Base-by-base conservation (phyloP, 2,113 vertebrate species). In the Choloepus hoffmanni region DNA sequence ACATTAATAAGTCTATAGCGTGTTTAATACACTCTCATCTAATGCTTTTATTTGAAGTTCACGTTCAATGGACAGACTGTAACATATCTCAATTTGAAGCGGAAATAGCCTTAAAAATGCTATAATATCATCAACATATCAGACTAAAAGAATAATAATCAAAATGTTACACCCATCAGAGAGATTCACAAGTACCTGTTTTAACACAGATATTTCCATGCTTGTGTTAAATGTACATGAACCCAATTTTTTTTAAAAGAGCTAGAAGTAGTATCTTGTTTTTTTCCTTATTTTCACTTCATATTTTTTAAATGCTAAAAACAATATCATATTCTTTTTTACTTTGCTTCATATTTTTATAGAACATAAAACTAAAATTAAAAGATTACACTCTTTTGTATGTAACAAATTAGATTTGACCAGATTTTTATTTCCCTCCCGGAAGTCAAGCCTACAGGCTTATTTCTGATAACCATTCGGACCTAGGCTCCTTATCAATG, bases 341-440 rank as follows among this genome's bases (percentile, higher is more conserved):
- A 95, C 28, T 92, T 58, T 85, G 48, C 65, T 95, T 95, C 86
- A 36, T 79, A 77, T 84, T 96, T 96, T 98, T 83, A 85, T 89
- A 90, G 84, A 93, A 72, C 43, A 84, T 2, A 94, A 53, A 96
- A 30, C 58, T 89, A 96, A 95, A 97, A 96, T 83, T 43, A 89
- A 97, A 95, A 92, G 55, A 94, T 87, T 96, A 95, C 74, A 96
- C 83, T 96, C 89, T 85, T 96, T 94, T 72, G 74, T 73, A 85
- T 14, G 23, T 92, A 90, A 90, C 92, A 89, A 96, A 94, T 92
- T 83, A 90, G 58, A 91, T 81, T 65, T 96, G 85, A 85, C 70
- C 95, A 96, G 90, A 87, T 95, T 93, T 50, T 95, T 81, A 43
- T 53, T 95, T 95, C 63, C 79, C 86, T 85, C 28, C 26, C 7